These are phyloP conservation scores for Nymphicus hollandicus DNA, from an alignment of 2,113 vertebrate species.

Conservation along the genomic window DNA sequence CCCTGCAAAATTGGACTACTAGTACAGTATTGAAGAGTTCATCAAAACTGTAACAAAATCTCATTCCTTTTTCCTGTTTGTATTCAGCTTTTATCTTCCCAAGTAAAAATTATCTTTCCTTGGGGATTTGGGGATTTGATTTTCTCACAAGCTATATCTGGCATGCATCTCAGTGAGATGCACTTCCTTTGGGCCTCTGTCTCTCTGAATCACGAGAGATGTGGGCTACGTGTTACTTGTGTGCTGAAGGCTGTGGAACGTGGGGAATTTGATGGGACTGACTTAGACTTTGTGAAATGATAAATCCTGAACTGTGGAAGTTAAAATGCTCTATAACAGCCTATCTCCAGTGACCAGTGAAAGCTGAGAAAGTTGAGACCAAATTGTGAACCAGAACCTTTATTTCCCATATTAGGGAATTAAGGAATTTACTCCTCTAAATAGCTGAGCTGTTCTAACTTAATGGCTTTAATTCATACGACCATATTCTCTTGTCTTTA, in stretches of 20 bases:
- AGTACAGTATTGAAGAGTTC: neutral
- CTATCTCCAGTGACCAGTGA: neutral
- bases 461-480: neutral
- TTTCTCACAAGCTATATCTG: neutral
- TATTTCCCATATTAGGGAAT: neutral
- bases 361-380: neutral
- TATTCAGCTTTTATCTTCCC: neutral
- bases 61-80: neutral
- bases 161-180: neutral
- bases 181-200: conserved; percentile 8
- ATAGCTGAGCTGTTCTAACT: neutral
- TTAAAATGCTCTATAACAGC: neutral
- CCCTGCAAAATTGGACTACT: neutral
- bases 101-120: neutral
- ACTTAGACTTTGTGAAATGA: neutral
- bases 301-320: neutral
- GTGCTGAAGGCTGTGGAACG: neutral
- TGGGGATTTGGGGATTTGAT: neutral
- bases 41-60: neutral
- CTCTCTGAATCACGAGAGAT: neutral
- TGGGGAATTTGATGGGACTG: neutral
- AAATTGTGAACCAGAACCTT: neutral
- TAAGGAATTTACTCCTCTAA: neutral
- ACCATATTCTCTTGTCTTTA: neutral
- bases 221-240: neutral